These are phyloP conservation scores for Quiscalus mexicanus DNA, from an alignment of 2,113 vertebrate genomes.

Conservation along the genomic window DNA sequence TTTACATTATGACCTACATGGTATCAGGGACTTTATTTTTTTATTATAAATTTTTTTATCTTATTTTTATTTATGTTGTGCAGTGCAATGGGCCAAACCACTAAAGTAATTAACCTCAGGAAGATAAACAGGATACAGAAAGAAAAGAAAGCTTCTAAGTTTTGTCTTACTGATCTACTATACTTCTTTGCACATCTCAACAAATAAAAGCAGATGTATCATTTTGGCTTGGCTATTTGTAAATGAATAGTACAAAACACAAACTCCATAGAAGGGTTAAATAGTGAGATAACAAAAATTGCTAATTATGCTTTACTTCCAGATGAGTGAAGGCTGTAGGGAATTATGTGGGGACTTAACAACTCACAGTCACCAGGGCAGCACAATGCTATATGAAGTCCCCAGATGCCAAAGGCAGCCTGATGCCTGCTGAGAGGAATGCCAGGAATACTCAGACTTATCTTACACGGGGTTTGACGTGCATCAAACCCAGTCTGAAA, in stretches of 20 bases:
- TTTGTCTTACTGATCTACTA: background rate
- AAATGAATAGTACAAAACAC: background rate
- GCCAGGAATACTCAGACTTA: background rate
- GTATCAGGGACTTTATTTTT: background rate
- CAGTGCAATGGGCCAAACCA: background rate
- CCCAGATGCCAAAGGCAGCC: background rate
- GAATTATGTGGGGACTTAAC: background rate
- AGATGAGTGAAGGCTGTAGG: conserved; percentile 16
- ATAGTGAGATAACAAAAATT: background rate
- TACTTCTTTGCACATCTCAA: background rate
- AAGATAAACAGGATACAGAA: background rate
- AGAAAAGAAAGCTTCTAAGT: background rate
- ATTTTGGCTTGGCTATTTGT: background rate
- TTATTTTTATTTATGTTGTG: background rate
- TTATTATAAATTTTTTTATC: background rate
- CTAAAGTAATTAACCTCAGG: background rate
- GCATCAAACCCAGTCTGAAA: background rate
- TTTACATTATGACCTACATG: background rate
- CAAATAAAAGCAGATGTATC: background rate
- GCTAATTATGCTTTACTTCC: conserved; percentile 44
- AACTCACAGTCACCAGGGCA: background rate
- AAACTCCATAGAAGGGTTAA: background rate
- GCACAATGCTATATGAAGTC: background rate
- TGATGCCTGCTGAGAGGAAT: background rate
- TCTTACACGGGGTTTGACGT: background rate